phyloP scores from a whole-genome alignment of 2,113 vertebrate genomes.

The Alexandromys fortis region DNA sequence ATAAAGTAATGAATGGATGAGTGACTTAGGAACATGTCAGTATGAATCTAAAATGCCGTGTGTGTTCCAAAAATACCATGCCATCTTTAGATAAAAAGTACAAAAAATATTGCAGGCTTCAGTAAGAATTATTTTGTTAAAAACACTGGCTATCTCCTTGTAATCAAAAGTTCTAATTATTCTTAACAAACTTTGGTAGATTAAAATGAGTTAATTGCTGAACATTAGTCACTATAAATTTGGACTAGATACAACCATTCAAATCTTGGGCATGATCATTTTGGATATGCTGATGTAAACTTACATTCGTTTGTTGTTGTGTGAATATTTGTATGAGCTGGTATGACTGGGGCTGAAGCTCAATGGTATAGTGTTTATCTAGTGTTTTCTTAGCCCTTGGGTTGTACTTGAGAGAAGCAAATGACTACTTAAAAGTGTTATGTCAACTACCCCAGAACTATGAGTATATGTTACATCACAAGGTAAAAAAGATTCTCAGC shows the following conservation, averaged over 20 bases:
- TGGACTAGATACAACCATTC: not conserved
- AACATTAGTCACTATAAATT: not conserved
- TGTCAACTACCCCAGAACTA: not conserved
- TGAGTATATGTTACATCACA: not conserved
- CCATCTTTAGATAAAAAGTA: not conserved
- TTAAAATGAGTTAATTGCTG: not conserved
- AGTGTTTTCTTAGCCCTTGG: not conserved
- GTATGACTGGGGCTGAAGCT: not conserved
- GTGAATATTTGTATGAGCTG: not conserved
- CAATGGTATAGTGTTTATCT: too few relatives aligned
- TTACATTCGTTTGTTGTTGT: not conserved
- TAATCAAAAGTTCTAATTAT: not conserved
- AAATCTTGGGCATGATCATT: not conserved
- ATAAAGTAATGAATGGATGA: not conserved
- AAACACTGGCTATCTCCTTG: not conserved
- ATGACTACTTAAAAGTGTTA: not conserved
- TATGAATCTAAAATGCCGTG: not conserved
- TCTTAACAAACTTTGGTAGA: not conserved
- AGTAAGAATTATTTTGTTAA: not conserved
- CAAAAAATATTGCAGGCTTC: not conserved
- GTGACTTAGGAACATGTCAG: not conserved
- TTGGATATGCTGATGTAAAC: not conserved
- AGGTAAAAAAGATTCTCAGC: not conserved
- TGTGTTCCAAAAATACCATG: not conserved
- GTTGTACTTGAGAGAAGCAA: not conserved